phyloP scores from a whole-genome alignment of 2,797 vertebrate species.

The Melanotaenia nigrans region DNA sequence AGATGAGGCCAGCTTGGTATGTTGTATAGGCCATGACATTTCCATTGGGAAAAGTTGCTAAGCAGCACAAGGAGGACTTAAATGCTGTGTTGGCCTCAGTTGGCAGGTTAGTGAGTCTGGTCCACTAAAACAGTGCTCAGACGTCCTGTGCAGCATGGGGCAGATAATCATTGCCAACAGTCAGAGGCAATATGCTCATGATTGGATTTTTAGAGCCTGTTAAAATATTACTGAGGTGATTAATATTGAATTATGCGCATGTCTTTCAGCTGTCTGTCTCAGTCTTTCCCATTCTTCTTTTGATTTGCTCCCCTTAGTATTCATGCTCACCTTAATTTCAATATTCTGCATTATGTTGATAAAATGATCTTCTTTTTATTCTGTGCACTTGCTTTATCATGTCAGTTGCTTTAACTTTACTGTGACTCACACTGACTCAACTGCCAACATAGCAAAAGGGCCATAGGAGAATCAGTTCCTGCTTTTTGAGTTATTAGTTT shows the following conservation, averaged over 20 bases:
- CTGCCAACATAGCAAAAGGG: conserved; percentile 38
- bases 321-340: conserved; percentile 43
- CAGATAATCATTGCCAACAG: conserved; percentile 80
- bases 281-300: conserved; percentile 53
- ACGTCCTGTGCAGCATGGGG: conserved; percentile 59
- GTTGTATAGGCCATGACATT: conserved; percentile 12
- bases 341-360: conserved; percentile 55
- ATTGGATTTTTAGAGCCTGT: conserved; percentile 88
- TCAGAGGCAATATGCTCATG: conserved; percentile 83
- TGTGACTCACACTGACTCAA: conserved; percentile 20
- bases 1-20: conserved; percentile 10
- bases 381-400: conserved; percentile 37
- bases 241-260: conserved; percentile 86
- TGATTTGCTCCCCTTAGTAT: conserved; percentile 53
- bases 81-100: conserved; percentile 73
- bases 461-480: conserved; percentile 50
- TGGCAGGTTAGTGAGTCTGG: conserved; percentile 68
- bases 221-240: conserved; percentile 90
- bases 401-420: conserved; percentile 36
- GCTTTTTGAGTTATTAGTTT: conserved; percentile 69
- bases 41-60: conserved; percentile 44
- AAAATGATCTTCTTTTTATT: conserved; percentile 34
- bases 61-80: conserved; percentile 46
- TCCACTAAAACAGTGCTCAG: conserved; percentile 55
- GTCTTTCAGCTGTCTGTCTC: conserved; percentile 80